Evolutionary conservation across 2,888 invertebrate genomes (phyloP).

Genomic region (Meghimatium bilineatum): DNA sequence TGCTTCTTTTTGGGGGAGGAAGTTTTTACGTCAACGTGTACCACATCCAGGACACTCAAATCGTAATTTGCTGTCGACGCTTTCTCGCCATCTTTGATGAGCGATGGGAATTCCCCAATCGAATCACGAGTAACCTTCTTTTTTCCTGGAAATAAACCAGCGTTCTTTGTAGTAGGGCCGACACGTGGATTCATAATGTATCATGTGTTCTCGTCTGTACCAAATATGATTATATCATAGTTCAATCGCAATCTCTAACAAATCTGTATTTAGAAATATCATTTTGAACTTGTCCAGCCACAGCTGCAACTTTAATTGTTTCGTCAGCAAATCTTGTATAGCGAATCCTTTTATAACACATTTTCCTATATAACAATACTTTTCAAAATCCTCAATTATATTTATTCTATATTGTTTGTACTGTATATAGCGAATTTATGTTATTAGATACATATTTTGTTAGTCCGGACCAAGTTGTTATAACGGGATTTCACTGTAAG

Average conservation of each 20-base stretch:
- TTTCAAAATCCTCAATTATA: too few species aligned
- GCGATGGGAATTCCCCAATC: constrained; percentile 12
- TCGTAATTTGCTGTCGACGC: constrained; percentile 14
- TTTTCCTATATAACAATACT: too few species aligned
- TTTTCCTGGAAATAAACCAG: background rate
- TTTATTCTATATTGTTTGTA: too few species aligned
- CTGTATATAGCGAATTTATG: too few species aligned
- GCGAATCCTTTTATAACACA: too few species aligned
- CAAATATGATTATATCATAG: background rate
- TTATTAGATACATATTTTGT: too few species aligned
- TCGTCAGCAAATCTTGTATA: too few species aligned
- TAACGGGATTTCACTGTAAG: too few species aligned
- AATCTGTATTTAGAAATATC: background rate
- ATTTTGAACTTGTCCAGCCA: too few species aligned
- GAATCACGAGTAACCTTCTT: background rate
- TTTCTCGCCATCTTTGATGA: constrained; percentile 25
- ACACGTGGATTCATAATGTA: constrained; percentile 28
- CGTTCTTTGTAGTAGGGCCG: background rate
- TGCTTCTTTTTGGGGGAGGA: constrained; percentile 2
- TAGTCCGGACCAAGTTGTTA: too few species aligned
- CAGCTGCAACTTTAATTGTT: background rate
- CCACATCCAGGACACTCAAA: constrained; percentile 25
- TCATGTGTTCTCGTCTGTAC: background rate
- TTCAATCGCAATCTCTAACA: background rate
- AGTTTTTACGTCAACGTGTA: background rate